phyloP scores from a whole-genome alignment of 2,888 invertebrate species.

The Trachelus tabidus region DNA sequence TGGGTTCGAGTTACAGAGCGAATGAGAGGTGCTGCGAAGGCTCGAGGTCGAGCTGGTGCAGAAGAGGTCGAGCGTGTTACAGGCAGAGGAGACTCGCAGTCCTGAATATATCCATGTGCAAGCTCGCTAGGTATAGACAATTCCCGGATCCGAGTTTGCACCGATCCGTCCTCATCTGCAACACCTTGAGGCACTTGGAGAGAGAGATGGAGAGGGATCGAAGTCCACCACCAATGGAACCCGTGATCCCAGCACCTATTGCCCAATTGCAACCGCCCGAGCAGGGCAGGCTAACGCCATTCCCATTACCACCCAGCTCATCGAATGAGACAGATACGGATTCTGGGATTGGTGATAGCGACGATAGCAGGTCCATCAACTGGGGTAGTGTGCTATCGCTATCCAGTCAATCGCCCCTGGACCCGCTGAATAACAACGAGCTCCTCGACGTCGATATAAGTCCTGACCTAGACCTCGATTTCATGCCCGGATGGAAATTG shows the following conservation, averaged over 20 bases:
- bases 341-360: conserved; percentile 79
- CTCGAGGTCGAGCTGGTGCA: conserved; percentile 80
- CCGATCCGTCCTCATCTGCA: conserved; percentile 92
- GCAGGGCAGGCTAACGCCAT: conserved; percentile 61
- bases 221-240: conserved; percentile 62
- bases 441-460: conserved; percentile 74
- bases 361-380: conserved; percentile 82
- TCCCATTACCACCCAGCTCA: conserved; percentile 66
- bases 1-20: conserved; percentile 71
- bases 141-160: conserved; percentile 90
- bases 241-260: conserved; percentile 64
- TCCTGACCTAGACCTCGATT: conserved; percentile 74
- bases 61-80: conserved; percentile 81
- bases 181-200: conserved; percentile 89
- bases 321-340: conserved; percentile 76
- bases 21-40: conserved; percentile 77
- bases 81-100: conserved; percentile 88
- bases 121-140: conserved; percentile 87
- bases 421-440: conserved; percentile 85
- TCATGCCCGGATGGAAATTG: conserved; percentile 70
- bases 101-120: conserved; percentile 92
- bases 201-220: conserved; percentile 85
- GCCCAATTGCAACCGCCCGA: conserved; percentile 63
- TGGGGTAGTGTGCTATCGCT: conserved; percentile 92
- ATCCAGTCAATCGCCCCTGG: conserved; percentile 86